phyloP scores from a whole-genome alignment of 2,888 invertebrate species.

The Elmis aenea region DNA sequence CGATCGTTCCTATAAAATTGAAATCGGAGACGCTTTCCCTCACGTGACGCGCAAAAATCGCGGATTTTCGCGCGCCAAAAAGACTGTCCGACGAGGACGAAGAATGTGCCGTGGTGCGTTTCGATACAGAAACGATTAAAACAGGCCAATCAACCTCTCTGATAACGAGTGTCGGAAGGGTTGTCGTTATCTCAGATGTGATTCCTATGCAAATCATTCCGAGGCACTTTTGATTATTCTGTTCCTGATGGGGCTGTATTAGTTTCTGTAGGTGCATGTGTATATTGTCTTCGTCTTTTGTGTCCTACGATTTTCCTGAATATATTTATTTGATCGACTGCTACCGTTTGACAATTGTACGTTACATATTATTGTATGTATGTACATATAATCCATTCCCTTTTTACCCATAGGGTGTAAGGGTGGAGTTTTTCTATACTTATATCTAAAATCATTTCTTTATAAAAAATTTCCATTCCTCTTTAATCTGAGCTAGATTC shows the following conservation, averaged over 20 bases:
- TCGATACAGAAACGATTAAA: conserved; percentile 22
- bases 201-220: conserved; percentile 35
- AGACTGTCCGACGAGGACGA: too few species aligned
- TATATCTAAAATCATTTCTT: too few species aligned
- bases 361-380: too few species aligned
- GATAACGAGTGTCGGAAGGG: conserved; percentile 31
- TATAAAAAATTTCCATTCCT: too few species aligned
- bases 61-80: conserved; percentile 1
- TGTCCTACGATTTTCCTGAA: too few species aligned
- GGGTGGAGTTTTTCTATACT: too few species aligned
- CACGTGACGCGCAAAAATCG: conserved; percentile 18
- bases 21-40: conserved; percentile 12
- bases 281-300: conserved; percentile 10
- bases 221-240: conserved; percentile 34
- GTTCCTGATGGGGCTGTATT: conserved; percentile 22
- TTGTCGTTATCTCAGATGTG: conserved; percentile 36
- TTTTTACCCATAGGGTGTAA: too few species aligned
- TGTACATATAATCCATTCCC: too few species aligned
- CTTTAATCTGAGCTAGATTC: too few species aligned
- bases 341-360: too few species aligned
- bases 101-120: conserved; percentile 15
- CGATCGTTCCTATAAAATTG: conserved; percentile 21
- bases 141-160: conserved; percentile 25
- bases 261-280: conserved; percentile 11
- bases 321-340: too few species aligned